Percentiles rank a stretch among this genome's conserved stretches.
phyloP scores from a whole-genome alignment of 2,888 invertebrate genomes.

The Coleophora flavipennella region DNA sequence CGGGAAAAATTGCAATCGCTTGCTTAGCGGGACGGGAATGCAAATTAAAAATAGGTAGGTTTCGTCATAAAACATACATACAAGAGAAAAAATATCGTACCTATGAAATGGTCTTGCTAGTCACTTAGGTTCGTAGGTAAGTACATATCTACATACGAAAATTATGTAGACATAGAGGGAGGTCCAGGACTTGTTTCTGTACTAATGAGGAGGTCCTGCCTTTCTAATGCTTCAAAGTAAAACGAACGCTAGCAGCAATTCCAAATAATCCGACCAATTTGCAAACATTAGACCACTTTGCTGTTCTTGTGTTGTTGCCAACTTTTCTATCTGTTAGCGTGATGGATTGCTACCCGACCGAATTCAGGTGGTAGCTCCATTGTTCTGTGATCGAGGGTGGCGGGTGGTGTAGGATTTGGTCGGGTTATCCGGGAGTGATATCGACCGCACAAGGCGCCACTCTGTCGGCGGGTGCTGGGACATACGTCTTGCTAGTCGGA shows the following conservation, averaged over 20 bases:
- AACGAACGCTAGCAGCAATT: conserved; percentile 7
- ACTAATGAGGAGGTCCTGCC: too few relatives aligned
- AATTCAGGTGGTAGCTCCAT: conserved; percentile 8
- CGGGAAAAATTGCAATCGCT: too few relatives aligned
- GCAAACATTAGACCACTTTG: background rate
- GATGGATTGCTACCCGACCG: conserved; percentile 6
- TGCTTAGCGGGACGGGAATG: too few relatives aligned
- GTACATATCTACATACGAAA: too few relatives aligned
- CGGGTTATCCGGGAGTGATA: conserved; percentile 23
- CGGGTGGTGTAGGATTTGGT: conserved; percentile 13
- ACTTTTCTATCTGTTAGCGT: background rate
- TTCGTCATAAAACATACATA: too few relatives aligned
- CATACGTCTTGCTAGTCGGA: conserved; percentile 9
- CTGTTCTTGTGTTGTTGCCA: background rate
- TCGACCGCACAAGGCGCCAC: conserved; percentile 43
- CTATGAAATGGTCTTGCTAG: too few relatives aligned
- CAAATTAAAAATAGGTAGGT: too few relatives aligned
- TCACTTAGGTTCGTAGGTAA: too few relatives aligned
- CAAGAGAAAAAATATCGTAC: too few relatives aligned
- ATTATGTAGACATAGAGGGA: too few relatives aligned
- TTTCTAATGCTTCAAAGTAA: conserved; percentile 2
- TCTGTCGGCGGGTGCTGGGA: conserved; percentile 25
- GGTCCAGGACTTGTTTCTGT: too few relatives aligned
- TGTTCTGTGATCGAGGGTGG: conserved; percentile 3
- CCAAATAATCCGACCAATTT: conserved; percentile 4